phyloP scores from a whole-genome alignment of 2,113 vertebrate genomes.

The Muntiacus muntjak region DNA sequence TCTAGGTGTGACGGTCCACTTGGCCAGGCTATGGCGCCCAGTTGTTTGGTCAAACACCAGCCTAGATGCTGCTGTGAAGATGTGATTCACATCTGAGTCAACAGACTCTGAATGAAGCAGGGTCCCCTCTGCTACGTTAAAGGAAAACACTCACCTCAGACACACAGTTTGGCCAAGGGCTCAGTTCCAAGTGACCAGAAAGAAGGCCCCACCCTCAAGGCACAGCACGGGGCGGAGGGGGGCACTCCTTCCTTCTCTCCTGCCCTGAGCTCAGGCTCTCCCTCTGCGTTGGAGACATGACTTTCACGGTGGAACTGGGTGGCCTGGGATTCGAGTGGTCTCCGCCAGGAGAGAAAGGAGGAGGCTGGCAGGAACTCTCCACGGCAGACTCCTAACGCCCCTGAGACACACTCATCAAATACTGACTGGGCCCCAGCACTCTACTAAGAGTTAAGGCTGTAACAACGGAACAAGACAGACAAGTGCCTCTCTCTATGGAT shows the following conservation, averaged over 20 bases:
- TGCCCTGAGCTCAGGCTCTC: background rate
- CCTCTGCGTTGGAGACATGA: accelerated
- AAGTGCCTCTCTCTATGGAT: background rate
- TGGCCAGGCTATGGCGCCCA: no score
- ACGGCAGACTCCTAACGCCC: accelerated
- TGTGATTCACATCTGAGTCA: background rate
- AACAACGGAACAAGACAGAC: background rate
- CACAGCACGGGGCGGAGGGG: background rate
- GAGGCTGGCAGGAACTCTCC: background rate
- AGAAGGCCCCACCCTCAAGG: background rate
- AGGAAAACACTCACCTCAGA: background rate
- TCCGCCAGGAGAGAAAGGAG: background rate
- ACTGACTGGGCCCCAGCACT: no score
- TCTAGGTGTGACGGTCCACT: background rate
- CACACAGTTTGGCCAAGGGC: background rate
- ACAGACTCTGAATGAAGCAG: background rate
- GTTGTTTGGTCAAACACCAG: background rate
- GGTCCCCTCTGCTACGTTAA: background rate
- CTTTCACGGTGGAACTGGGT: background rate
- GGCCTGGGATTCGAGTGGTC: accelerated
- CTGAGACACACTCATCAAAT: background rate
- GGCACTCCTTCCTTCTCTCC: background rate
- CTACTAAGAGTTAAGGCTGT: background rate
- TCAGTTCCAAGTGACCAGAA: background rate
- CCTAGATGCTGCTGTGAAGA: background rate